Evolutionary conservation across 2,888 invertebrate genomes (phyloP), one percentile per base, ranked within the genome.

Genomic region (Notodonta dromedarius): DNA sequence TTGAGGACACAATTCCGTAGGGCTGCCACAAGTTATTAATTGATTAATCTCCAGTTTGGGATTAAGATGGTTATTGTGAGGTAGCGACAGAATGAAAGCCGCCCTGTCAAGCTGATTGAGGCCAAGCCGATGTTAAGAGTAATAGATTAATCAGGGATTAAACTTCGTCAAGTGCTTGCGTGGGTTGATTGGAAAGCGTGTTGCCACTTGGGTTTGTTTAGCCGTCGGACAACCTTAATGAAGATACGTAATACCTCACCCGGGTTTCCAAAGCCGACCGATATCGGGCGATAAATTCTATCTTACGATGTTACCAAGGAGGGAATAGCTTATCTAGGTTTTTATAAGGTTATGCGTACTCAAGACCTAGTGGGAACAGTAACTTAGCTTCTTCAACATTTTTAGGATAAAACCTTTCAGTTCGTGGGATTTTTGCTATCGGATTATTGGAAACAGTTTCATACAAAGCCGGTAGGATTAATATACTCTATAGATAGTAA

Each of bases 91-190:
- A 35, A 32, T 35, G 6, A 71, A 68, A 59, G 62, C 60, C 50
- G 52, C 54, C 39, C 57, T 48, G 65, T 60, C 53, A 35, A 56
- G 35, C 46, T 46, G 57, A 60, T 62, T 56, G 56, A 40, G 40
- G 16, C 40, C 50, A 42, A 24, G 42, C 46, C 39, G 54, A 5
- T 63, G 67, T 69, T 58, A 48, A 55, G n/a, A 55, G 50, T 50
- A 61, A 65, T 66, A 66, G 71, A 63, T 67, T 64, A 35, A 69
- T 69, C 52, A 60, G 60, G 50, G 55, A 58, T 62, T 62, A 55
- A 65, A 65, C 60, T 73, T 62, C 62, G 55, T 70, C 53, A 62
- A 69, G 64, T 35, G 58, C 32, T 62, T 24, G 24, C 24, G 24
- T 24, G 24, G 2, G 24, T 24, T 56, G 44, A 56, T 42, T 13